Evolutionary conservation across 2,113 vertebrate species (phyloP), one percentile per base, ranked within the genome.

Genomic region (Pterocles gutturalis): DNA sequence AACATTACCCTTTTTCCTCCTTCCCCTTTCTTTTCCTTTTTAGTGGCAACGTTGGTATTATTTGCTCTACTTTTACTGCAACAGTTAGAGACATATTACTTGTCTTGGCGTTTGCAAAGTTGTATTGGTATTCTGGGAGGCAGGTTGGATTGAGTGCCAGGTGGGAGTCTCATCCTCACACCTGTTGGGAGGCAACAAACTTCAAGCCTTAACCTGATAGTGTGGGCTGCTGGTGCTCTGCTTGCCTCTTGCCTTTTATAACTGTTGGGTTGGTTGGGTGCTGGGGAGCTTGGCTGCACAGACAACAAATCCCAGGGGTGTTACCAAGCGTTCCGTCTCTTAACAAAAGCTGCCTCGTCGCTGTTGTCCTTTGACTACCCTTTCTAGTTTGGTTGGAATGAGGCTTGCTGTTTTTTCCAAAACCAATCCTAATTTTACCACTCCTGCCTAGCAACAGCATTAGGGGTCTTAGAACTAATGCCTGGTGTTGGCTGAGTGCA

Each of bases 331-430:
- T 55, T 94, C 77, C 48, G 83, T 71, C 67, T 81, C 33, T 71
- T 49, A 60, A 54, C 0, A 1, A 87, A 89, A 89, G 69, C 69
- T 84, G 89, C 83, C 87, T 67, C 0, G 0, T 71, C 24, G 5
- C 65, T 87, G 51, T 76, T 96, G 81, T 79, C 41, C 77, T 96
- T 78, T 84, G 65, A 84, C 64, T 86, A 17, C 67, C 0, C 0
- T 93, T 97, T 94, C 84, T 89, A 38, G 64, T 75, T 92, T 38
- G 48, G 18, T 45, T 85, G 89, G 87, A 84, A 89, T 34, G 48
- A 72, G 45, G 19, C 73, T 93, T 71, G 13, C 53, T 89, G 65
- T 7, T 95, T 94, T 94, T 97, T 95, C 93, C 93, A 93, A 96
- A 93, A 82, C 87, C 84, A 65, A 12, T 89, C 41, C 73, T 55